phyloP scores from a whole-genome alignment of 2,113 vertebrate species.

The Nyctibius bracteatus region DNA sequence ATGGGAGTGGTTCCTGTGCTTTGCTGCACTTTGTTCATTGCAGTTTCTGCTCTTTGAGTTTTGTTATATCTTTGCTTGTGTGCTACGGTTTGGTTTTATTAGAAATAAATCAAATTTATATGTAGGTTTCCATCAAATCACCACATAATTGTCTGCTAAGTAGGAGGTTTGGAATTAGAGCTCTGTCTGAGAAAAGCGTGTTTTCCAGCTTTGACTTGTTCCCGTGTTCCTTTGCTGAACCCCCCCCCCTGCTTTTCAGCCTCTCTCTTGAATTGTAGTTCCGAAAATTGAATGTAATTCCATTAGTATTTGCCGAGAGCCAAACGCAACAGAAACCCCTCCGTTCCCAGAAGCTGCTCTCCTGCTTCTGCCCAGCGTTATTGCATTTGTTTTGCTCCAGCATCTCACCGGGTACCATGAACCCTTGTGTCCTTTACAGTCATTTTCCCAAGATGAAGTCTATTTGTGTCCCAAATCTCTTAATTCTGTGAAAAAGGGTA shows the following conservation, averaged over 20 bases:
- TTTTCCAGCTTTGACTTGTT: not conserved
- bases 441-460: not conserved
- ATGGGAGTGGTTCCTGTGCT: fast-evolving
- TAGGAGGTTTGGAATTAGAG: not conserved
- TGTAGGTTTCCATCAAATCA: not conserved
- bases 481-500: not conserved
- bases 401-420: fast-evolving
- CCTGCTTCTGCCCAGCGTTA: fast-evolving
- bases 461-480: fast-evolving
- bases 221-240: not conserved
- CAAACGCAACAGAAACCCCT: not conserved
- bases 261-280: not conserved
- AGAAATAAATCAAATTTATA: not conserved
- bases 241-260: not conserved
- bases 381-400: not conserved
- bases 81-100: not conserved
- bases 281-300: not conserved
- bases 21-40: not conserved
- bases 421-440: not conserved
- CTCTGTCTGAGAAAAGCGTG: not conserved
- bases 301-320: not conserved
- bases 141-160: not conserved
- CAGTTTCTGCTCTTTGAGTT: not conserved
- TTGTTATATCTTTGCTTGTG: not conserved
- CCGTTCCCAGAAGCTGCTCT: not conserved